Conservation (phyloP, 2,113 vertebrate species). For the Atherinomorus stipes region DNA sequence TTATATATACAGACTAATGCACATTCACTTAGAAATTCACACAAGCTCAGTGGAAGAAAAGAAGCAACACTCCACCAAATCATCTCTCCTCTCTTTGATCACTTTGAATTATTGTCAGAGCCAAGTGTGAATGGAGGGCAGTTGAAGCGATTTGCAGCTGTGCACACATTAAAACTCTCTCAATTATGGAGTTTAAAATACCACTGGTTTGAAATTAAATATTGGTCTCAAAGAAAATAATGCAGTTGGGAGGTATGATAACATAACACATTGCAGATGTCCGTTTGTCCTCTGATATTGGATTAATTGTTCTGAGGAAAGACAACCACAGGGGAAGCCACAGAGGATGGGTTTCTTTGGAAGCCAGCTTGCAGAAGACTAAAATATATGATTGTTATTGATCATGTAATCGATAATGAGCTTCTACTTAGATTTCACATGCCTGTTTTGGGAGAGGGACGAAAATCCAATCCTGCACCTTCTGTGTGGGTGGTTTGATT, state of each 20-base stretch:
- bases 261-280: background rate
- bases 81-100: slow-evolving; percentile 63
- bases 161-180: slow-evolving; percentile 30
- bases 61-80: slow-evolving; percentile 44
- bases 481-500: slow-evolving; percentile 51
- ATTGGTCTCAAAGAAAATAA: slow-evolving; percentile 18
- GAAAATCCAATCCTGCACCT: slow-evolving; percentile 1
- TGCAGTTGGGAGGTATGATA: slow-evolving; percentile 31
- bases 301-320: slow-evolving; percentile 64
- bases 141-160: slow-evolving; percentile 43
- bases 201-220: slow-evolving; percentile 16
- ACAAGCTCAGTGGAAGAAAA: slow-evolving; percentile 24
- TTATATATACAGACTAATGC: slow-evolving; percentile 21
- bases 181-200: slow-evolving; percentile 21
- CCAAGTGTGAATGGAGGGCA: slow-evolving; percentile 32
- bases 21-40: slow-evolving; percentile 45
- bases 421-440: slow-evolving; percentile 50
- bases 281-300: slow-evolving; percentile 30
- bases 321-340: slow-evolving; percentile 41
- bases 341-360: slow-evolving; percentile 31
- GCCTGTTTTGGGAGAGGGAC: slow-evolving; percentile 7
- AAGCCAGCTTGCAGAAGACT: slow-evolving; percentile 18
- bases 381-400: slow-evolving; percentile 62
- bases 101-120: slow-evolving; percentile 58
- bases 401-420: slow-evolving; percentile 53